These are phyloP conservation scores for Butastur rufipennis DNA, from an alignment of 2,113 vertebrate species.

Conservation along the genomic window DNA sequence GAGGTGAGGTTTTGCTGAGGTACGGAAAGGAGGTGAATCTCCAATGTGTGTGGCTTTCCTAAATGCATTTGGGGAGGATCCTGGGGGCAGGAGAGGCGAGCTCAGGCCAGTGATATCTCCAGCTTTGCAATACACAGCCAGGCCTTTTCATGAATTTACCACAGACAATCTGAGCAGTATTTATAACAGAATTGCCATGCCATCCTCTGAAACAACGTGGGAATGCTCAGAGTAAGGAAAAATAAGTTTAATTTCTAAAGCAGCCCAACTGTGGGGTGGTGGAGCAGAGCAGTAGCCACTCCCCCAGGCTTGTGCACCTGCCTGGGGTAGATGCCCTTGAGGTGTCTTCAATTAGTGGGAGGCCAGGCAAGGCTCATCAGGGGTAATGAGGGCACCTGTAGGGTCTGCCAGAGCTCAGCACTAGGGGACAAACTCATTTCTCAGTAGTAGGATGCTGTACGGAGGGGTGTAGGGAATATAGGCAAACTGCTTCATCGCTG, in stretches of 20 bases:
- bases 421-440: fast-evolving
- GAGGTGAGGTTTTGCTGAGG: not conserved
- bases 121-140: not conserved
- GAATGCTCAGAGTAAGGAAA: not conserved
- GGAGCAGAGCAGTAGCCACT: not conserved
- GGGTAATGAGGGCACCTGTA: not conserved
- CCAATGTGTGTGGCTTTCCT: not conserved
- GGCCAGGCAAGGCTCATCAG: not conserved
- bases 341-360: not conserved
- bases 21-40: not conserved
- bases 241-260: not conserved
- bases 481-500: not conserved
- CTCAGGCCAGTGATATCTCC: not conserved
- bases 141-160: not conserved
- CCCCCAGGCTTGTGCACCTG: not conserved
- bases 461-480: fast-evolving
- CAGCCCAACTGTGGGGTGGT: not conserved
- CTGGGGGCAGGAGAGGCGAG: not conserved
- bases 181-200: not conserved
- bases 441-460: not conserved
- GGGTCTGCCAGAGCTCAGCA: fast-evolving
- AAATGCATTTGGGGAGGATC: not conserved
- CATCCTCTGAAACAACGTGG: not conserved
- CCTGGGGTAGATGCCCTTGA: not conserved
- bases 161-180: not conserved